A percentile compares a stretch with the other conserved stretches of the same genome.
phyloP scores from a whole-genome alignment of 1,140 invertebrate species.

The Copidosoma floridanum region DNA sequence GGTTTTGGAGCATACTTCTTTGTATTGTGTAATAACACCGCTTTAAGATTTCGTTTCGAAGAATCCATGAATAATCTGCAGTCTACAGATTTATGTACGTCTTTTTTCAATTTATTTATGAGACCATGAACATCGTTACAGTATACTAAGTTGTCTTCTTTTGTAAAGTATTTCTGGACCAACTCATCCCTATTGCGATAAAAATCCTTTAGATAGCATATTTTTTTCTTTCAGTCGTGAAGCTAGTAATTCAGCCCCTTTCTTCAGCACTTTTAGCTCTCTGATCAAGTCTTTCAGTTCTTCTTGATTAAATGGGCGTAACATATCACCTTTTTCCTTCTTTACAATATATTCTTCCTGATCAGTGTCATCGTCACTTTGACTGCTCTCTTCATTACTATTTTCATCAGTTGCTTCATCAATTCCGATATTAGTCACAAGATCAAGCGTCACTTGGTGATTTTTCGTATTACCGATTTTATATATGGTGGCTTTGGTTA shows the following conservation, averaged over 20 bases:
- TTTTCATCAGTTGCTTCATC: not conserved
- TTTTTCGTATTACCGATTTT: not conserved
- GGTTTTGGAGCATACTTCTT: not conserved
- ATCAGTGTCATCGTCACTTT: not conserved
- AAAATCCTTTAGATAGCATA: no score
- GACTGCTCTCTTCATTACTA: not conserved
- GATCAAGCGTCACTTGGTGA: not conserved
- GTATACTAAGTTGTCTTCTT: slow-evolving; percentile 1
- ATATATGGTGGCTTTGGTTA: not conserved
- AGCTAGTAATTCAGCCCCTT: no score
- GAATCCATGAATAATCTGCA: slow-evolving; percentile 6
- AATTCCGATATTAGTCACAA: not conserved
- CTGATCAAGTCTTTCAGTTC: not conserved
- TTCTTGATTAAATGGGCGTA: not conserved
- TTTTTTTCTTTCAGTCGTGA: no score
- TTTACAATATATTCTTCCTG: not conserved
- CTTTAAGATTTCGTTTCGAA: slow-evolving; percentile 1
- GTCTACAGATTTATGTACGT: not conserved
- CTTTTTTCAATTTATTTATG: slow-evolving; percentile 5
- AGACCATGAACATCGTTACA: slow-evolving; percentile 3
- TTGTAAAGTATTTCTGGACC: no score
- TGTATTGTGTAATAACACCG: not conserved
- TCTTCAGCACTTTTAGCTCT: no score
- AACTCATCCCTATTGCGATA: no score
- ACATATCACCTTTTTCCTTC: not conserved